A percentile compares a stretch with the other conserved stretches of the same genome.
phyloP scores from a whole-genome alignment of 1,140 invertebrate species.

The Dysdera silvatica region DNA sequence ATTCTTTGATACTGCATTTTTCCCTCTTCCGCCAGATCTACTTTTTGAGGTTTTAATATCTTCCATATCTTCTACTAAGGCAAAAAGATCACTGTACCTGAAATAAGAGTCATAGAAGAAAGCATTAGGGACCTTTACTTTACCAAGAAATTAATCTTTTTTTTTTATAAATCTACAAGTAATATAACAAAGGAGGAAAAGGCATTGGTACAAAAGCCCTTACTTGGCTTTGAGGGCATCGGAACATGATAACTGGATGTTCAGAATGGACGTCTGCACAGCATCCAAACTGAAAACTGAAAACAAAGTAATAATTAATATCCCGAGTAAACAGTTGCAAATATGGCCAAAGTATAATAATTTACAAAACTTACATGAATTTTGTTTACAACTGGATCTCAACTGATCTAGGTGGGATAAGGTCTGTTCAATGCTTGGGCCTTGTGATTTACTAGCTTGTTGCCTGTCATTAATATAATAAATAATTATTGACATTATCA shows the following conservation, averaged over 20 bases:
- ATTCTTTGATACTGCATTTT: conserved; percentile 40
- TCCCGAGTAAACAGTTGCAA: neutral
- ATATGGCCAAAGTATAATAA: conserved; percentile 49
- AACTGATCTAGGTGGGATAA: conserved; percentile 85
- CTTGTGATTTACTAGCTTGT: conserved; percentile 36
- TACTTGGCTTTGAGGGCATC: conserved; percentile 73
- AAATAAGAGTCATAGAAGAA: conserved; percentile 10
- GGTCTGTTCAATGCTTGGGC: conserved; percentile 67
- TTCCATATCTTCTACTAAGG: conserved; percentile 74
- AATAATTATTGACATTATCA: neutral
- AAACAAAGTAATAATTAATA: conserved; percentile 53
- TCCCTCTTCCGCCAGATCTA: conserved; percentile 38
- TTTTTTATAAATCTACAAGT: neutral
- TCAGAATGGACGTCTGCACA: conserved; percentile 75
- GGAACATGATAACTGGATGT: conserved; percentile 55
- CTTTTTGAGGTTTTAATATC: conserved; percentile 50
- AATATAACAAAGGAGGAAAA: neutral
- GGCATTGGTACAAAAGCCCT: conserved; percentile 17
- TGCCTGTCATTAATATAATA: conserved; percentile 42
- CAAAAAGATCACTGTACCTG: conserved; percentile 77
- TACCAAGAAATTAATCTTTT: neutral
- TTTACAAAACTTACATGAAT: conserved; percentile 43
- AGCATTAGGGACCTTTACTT: neutral
- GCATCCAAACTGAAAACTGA: conserved; percentile 56
- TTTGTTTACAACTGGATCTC: conserved; percentile 48